Percentiles rank a stretch among this genome's conserved stretches.
These are phyloP conservation scores for Pseudoatta argentina DNA, from an alignment of 1,140 invertebrate species.

Conservation along the genomic window DNA sequence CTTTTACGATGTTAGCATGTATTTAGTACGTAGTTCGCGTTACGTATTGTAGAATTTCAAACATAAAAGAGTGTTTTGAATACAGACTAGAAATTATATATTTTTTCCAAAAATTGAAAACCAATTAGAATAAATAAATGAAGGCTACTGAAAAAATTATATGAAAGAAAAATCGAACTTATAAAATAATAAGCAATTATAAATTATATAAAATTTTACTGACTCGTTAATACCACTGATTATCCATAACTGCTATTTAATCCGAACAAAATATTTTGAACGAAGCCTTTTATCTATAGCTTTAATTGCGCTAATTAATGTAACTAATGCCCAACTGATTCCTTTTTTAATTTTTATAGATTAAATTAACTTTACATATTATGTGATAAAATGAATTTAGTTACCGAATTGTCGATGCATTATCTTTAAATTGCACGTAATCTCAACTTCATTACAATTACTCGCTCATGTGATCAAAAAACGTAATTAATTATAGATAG, in stretches of 20 bases:
- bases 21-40: no score
- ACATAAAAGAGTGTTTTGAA: no score
- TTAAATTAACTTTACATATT: neutral
- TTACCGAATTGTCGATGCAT: neutral
- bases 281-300: neutral
- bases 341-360: no score
- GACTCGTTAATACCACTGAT: neutral
- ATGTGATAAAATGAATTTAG: neutral
- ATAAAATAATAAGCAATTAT: no score
- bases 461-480: neutral
- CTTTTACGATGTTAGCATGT: no score
- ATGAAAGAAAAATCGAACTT: no score
- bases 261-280: neutral
- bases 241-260: neutral
- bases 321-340: neutral
- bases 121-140: no score
- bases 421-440: neutral
- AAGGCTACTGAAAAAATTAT: no score
- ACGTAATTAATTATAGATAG: neutral
- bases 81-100: no score
- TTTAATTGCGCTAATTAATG: constrained; percentile 6
- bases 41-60: no score
- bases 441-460: neutral
- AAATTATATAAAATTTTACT: no score
- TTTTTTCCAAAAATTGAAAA: no score